phyloP scores from a whole-genome alignment of 2,888 invertebrate species.

The Scaptomyza polygonia region DNA sequence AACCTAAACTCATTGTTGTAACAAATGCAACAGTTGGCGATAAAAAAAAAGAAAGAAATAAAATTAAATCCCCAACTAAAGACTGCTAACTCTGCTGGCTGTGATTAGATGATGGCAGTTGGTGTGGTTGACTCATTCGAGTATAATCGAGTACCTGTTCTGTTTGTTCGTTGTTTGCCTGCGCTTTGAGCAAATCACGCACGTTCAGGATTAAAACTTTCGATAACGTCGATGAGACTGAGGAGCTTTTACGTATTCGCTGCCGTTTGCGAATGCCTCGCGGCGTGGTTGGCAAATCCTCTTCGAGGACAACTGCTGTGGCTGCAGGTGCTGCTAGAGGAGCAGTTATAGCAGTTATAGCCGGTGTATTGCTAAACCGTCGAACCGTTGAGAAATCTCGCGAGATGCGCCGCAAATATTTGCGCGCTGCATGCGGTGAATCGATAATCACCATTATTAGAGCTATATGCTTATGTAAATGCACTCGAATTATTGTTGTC shows the following conservation, averaged over 20 bases:
- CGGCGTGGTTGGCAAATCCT: conserved; percentile 49
- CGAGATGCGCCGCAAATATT: conserved; percentile 77
- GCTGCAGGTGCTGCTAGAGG: conserved; percentile 14
- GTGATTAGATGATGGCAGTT: background rate
- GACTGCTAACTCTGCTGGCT: conserved; percentile 1
- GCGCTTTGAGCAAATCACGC: conserved; percentile 81
- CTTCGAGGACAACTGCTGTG: conserved; percentile 9
- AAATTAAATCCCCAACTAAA: conserved; percentile 3
- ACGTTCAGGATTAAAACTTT: conserved; percentile 83
- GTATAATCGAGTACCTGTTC: conserved; percentile 63
- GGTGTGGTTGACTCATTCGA: background rate
- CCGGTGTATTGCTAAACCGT: conserved; percentile 75
- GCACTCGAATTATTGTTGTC: conserved; percentile 5
- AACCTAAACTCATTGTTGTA: conserved; percentile 25
- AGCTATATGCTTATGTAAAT: background rate
- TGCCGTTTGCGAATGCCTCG: conserved; percentile 72
- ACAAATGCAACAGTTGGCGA: conserved; percentile 44
- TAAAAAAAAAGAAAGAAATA: background rate
- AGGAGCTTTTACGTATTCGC: conserved; percentile 81
- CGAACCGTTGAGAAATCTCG: conserved; percentile 80
- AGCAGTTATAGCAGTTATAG: conserved; percentile 30
- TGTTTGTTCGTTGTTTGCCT: conserved; percentile 60
- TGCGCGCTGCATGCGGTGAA: conserved; percentile 67
- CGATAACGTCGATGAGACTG: conserved; percentile 82
- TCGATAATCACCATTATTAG: conserved; percentile 62